A percentile compares a stretch with the other conserved stretches of the same genome.
These are phyloP conservation scores for Geococcyx californianus DNA, from an alignment of 2,113 vertebrate species.

Conservation along the genomic window DNA sequence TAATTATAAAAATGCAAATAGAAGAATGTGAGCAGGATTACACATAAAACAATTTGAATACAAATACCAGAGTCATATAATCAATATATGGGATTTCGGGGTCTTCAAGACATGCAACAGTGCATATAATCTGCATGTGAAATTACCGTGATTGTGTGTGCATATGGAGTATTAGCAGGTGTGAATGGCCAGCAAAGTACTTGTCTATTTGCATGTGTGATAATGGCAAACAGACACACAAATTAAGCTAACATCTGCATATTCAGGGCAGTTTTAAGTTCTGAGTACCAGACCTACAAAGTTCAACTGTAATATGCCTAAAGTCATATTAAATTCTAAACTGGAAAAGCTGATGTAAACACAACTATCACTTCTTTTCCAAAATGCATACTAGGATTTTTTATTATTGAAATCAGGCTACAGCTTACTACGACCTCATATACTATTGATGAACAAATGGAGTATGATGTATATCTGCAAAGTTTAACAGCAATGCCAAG, in stretches of 20 bases:
- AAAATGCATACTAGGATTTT: neutral
- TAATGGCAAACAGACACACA: neutral
- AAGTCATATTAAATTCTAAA: neutral
- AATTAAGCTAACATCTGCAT: neutral
- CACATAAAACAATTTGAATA: neutral
- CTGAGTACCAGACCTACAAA: neutral
- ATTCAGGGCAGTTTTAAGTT: neutral
- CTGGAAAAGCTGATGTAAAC: neutral
- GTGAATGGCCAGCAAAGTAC: conserved; percentile 1
- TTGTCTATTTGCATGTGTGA: neutral
- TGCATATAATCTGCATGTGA: neutral
- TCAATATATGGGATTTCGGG: neutral
- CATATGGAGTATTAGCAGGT: neutral
- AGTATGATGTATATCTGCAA: neutral
- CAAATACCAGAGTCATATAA: neutral
- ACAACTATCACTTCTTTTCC: neutral
- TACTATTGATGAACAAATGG: neutral
- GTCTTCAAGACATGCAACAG: neutral
- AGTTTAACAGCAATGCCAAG: neutral
- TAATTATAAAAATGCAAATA: neutral
- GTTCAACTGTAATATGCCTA: neutral
- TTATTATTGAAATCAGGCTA: neutral
- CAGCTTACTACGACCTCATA: neutral
- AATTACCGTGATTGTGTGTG: neutral
- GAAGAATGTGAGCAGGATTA: neutral